Base-by-base conservation (phyloP, 2,888 invertebrate species). In the Ormia ochracea region DNA sequence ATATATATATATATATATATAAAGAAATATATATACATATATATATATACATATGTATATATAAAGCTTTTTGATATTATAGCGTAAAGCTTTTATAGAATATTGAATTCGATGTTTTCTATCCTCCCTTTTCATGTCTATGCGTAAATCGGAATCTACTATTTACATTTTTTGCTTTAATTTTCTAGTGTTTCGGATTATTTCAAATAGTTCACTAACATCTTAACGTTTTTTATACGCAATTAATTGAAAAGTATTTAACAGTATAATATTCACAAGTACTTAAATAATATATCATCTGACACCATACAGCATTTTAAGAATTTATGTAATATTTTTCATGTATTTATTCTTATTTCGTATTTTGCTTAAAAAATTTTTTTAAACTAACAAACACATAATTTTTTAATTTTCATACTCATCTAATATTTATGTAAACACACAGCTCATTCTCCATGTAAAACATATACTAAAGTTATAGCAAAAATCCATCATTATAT, bases 171-270 rank as follows among this genome's bases (percentile, higher is more conserved):
- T 63, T 59, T 70, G 56, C 65, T 73, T n/a, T 43, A 28, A 23
- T 59, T 58, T 82, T 69, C 45, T 74, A 88, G 89, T 85, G 88
- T 88, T 66, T 87, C 88, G 65, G 88, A 88, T 84, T 88, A 89
- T 85, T 88, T 88, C 84, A 88, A 88, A 84, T 88, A 85, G 87
- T 63, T 68, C 7, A 43, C 56, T 26, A 48, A 56, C 28, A 14
- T n/a, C 3, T 56, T 14, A 43, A 26, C 5, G 36, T 31, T 21
- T 59, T 26, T n/a, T 45, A 33, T n/a, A 5, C 12, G 17, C 14
- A 58, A 26, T 9, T 19, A 33, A 54, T 12, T 1, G 41, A 14
- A 58, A 9, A 31, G 3, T 19, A 33, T 33, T 23, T 9, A 26
- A 3, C 48, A 31, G 21, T 54, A 23, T 36, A 21, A 36, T 7